Evolutionary conservation across 2,113 vertebrate species (phyloP), one percentile per base, ranked within the genome.

Genomic region (Phaethon lepturus): DNA sequence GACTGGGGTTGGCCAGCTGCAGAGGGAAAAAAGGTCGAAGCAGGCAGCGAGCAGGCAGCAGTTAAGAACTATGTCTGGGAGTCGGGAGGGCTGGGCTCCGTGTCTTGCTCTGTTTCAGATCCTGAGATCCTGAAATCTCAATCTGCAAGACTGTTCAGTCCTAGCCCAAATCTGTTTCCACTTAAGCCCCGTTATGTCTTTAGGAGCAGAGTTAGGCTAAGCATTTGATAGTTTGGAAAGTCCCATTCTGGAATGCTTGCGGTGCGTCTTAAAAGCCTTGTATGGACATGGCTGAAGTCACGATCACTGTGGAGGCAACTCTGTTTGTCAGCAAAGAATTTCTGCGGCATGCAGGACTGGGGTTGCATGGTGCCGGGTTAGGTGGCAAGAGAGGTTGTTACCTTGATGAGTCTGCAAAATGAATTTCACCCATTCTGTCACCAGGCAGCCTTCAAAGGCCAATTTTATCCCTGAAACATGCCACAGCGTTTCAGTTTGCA

Each of bases 11-110:
- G 64, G 55, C 40, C 67, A 56, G 6, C n/a, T 10, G 42, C 66
- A 56, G 58, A 44, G 58, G 53, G 29, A 11, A 59, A 26, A 28
- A 19, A 18, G 50, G 29, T 4, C 1, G 16, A 23, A n/a, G 49
- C 28, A 24, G 67, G 50, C 10, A n/a, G 35, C 8, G 11, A 45
- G 40, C 13, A 0, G 0, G 11, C 26, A 53, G 85, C 74, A 15
- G 33, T 6, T 12, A 24, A 12, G 0, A 1, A 7, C 29, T 17
- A 17, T 1, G 11, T 5, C 62, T 15, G 38, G 44, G 53, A 25
- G 31, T 15, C 28, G 3, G 38, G 71, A 24, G 33, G 23, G 35
- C 31, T 8, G 35, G 18, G 67, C 64, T 44, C 73, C 7, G 40
- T 2, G 17, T 22, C 44, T 4, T 20, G 17, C 74, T 12, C 50